Percentiles rank a stretch among this genome's conserved stretches.
These are phyloP conservation scores for Noctua janthina DNA, from an alignment of 2,888 invertebrate species.

Conservation along the genomic window DNA sequence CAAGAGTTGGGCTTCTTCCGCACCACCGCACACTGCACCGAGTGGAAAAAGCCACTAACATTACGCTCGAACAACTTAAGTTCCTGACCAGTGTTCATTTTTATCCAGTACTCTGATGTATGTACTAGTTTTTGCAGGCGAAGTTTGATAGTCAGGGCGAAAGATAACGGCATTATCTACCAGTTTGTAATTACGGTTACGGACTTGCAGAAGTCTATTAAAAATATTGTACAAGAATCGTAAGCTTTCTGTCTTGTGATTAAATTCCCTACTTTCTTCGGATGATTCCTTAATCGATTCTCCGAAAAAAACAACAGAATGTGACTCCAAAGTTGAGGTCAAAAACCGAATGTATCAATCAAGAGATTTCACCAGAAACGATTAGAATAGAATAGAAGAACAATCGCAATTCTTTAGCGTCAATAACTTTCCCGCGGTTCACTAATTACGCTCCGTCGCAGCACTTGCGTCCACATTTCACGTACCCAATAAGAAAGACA, in stretches of 20 bases:
- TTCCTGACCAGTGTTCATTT: conserved; percentile 62
- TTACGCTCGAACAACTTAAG: conserved; percentile 65
- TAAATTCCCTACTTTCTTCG: not conserved
- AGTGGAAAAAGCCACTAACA: conserved; percentile 79
- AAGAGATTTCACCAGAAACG: conserved; percentile 54
- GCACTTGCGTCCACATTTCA: conserved; percentile 56
- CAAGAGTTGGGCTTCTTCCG: conserved; percentile 78
- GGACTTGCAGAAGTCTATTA: not conserved
- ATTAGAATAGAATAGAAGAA: conserved; percentile 64
- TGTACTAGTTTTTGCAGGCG: conserved; percentile 40
- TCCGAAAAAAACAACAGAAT: not conserved
- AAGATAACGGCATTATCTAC: conserved; percentile 43
- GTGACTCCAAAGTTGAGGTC: conserved; percentile 15
- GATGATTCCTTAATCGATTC: not conserved
- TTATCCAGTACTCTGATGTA: conserved; percentile 54
- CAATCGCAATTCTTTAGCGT: conserved; percentile 71
- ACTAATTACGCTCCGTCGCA: conserved; percentile 70
- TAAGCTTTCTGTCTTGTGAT: not conserved
- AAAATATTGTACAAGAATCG: not conserved
- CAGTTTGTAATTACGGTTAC: conserved; percentile 4
- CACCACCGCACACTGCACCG: conserved; percentile 69
- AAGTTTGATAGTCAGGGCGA: conserved; percentile 40
- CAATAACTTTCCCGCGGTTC: conserved; percentile 78
- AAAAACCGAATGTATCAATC: conserved; percentile 41
- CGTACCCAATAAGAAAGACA: conserved; percentile 69